Base-by-base conservation (phyloP, 2,113 vertebrate species). In the Pluvialis apricaria region DNA sequence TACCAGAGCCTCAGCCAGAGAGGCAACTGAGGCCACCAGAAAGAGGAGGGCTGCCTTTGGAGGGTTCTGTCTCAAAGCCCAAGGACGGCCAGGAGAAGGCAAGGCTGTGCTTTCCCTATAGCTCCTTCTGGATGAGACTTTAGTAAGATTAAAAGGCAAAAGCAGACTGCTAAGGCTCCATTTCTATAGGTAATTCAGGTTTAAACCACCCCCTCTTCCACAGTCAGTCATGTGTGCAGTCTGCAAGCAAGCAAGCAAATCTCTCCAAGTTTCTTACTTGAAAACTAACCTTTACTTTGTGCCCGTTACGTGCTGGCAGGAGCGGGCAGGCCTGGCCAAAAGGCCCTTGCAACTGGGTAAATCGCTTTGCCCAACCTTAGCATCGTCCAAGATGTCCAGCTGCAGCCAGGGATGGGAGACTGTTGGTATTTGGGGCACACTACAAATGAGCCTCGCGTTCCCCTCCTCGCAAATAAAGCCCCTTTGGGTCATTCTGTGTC, bases 1-100 rank as follows among this genome's bases (percentile, higher is more conserved):
- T 11, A 2, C 68, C 54, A 21, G 14, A 57, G 42, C 69, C 69
- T 11, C 77, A 77, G 32, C 52, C 62, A 65, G 55, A 65, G 55
- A 38, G 82, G 77, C 55, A 44, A 40, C 44, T 4, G 47, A 69
- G 80, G 80, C 42, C 66, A 10, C 2, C 0, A 0, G 34, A 11
- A 61, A 58, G 66, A 77, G 54, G 12, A 25, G 16, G 0, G n/a
- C 22, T 54, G 80, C 88, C 57, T 24, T 32, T 7, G 4, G 22
- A 5, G 5, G 60, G 77, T 11, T 29, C 45, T 5, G 22, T 8
- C 5, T 5, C 60, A 15, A 0, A 22, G 61, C 29, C 34, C 0
- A 0, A 66, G 79, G 29, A 13, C 9, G 6, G 25, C 4, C 0
- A 1, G 54, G 28, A 24, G 31, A 38, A 45, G 36, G 36, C 57